Base-by-base conservation (phyloP, 2,797 vertebrate species). In the Sebastes cheni region DNA sequence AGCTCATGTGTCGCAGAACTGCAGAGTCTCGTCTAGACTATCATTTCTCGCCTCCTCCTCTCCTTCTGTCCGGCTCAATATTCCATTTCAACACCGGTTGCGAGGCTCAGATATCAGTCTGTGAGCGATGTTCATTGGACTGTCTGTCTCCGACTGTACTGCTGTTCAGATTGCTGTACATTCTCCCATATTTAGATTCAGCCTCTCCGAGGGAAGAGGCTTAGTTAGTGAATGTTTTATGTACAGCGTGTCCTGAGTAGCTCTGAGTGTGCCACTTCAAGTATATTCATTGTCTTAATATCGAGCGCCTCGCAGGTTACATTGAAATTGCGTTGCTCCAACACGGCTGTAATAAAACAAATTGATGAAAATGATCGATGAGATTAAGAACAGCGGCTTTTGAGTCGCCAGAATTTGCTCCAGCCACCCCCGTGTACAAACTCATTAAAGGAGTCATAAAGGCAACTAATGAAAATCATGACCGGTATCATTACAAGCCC, bases 361-460 rank as follows among this genome's bases (percentile, higher is more conserved):
- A 87, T 74, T 39, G 70, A 68, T 80, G 81, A 75, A 77, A 81
- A 85, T 72, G 70, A 86, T 79, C 30, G 74, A 81, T 88, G 76
- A 88, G 80, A 88, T 89, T 77, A 81, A 79, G 81, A 79, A 80
- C 84, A 75, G 79, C 67, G 16, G 76, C 66, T 82, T 39, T 46
- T 12, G 56, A 86, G 81, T 80, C 64, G 56, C 42, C 50, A 71
- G 83, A 79, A 88, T 86, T 79, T 59, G 25, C 78, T 85, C 62
- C 82, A 67, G 75, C 67, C 74, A 30, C 79, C 81, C 80, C 61
- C 25, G 52, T 89, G 87, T 71, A 86, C 86, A 86, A 92, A 91
- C 90, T 91, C 86, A 93, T 93, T 91, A 92, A 90, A 81, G 67
- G 84, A 89, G 78, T 87, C 87, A 91, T 93, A 90, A 94, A 93